Evolutionary conservation across 2,797 vertebrate genomes (phyloP).

Genomic region (Oryzias sinensis): DNA sequence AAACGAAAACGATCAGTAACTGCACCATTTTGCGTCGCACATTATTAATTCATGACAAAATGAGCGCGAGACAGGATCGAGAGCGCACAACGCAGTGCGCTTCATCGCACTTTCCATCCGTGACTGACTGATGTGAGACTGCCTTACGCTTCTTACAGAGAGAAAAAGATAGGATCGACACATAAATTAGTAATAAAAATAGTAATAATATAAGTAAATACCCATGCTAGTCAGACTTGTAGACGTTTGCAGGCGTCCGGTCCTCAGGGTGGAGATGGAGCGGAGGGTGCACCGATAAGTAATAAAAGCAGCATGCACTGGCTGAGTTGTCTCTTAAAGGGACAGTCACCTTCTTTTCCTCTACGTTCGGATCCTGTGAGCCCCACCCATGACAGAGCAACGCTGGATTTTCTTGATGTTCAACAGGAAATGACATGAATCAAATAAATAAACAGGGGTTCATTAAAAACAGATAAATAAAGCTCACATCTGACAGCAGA

Average conservation of each 20-base stretch:
- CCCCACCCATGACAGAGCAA: conserved; percentile 5
- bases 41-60: conserved; percentile 67
- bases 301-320: conserved; percentile 26
- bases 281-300: conserved; percentile 45
- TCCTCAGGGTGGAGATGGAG: conserved; percentile 49
- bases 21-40: conserved; percentile 18
- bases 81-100: conserved; percentile 6
- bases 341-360: conserved; percentile 23
- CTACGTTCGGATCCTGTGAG: background rate
- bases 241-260: conserved; percentile 23
- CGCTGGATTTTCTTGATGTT: background rate
- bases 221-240: conserved; percentile 33
- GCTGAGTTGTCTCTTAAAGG: conserved; percentile 61
- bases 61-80: conserved; percentile 26
- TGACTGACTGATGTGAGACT: conserved; percentile 7
- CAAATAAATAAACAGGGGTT: background rate
- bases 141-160: background rate
- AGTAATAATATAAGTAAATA: conserved; percentile 17
- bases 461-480: too few relatives aligned
- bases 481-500: too few relatives aligned
- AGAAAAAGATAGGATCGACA: background rate
- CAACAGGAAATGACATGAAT: background rate
- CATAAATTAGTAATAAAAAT: too few relatives aligned
- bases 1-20: background rate
- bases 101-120: conserved; percentile 8